These are phyloP conservation scores for Hippocampus comes DNA, from an alignment of 2,113 vertebrate species.

Conservation along the genomic window DNA sequence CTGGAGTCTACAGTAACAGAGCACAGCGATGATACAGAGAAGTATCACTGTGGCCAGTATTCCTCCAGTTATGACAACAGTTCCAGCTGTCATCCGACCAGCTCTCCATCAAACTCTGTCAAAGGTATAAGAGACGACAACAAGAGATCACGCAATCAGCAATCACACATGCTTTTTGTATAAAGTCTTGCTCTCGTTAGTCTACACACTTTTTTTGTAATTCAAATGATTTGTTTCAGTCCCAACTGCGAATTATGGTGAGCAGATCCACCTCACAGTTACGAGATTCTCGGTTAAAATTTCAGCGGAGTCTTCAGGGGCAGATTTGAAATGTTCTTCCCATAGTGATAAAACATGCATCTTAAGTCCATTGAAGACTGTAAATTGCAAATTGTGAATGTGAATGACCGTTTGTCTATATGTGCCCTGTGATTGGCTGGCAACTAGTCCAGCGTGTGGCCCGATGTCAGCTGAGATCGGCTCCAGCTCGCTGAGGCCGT, in stretches of 20 bases:
- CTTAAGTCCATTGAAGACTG: no score
- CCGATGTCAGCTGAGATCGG: neutral
- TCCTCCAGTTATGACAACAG: conserved; percentile 99
- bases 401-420: no score
- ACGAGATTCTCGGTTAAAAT: neutral
- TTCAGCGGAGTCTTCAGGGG: neutral
- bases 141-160: conserved; percentile 1
- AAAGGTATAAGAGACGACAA: conserved; percentile 32
- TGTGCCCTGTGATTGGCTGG: no score
- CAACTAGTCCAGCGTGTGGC: no score
- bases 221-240: neutral
- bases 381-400: no score
- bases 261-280: neutral
- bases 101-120: conserved; percentile 95
- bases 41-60: conserved; percentile 98
- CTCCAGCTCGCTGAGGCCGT: neutral
- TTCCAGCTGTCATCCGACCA: conserved; percentile 99
- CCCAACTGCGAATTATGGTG: neutral
- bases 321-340: neutral
- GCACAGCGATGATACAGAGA: conserved; percentile 95
- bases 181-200: no score
- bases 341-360: no score
- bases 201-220: no score
- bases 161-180: neutral
- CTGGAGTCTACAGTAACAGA: conserved; percentile 99